Evolutionary conservation across 2,888 invertebrate species (phyloP).

Genomic region (Cephus runcator): DNA sequence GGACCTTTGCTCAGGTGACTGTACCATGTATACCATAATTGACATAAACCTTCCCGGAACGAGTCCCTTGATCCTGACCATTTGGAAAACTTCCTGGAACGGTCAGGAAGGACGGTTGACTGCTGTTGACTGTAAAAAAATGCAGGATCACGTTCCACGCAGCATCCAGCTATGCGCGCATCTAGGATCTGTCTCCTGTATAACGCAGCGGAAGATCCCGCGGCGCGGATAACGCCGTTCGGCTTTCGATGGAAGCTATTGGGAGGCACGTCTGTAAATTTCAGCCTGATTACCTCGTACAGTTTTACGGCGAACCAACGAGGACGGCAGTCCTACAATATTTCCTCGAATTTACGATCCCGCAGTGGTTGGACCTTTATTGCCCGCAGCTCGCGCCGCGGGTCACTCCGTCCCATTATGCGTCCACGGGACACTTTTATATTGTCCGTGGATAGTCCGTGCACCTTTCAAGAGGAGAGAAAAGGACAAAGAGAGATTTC

Average conservation of each 20-base stretch:
- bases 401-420: constrained; percentile 1
- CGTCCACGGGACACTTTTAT: constrained; percentile 5
- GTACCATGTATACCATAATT: neutral
- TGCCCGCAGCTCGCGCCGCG: constrained; percentile 33
- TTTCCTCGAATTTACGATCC: constrained; percentile 56
- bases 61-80: neutral
- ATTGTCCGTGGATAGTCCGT: constrained; percentile 7
- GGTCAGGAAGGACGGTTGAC: neutral
- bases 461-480: neutral
- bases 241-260: neutral
- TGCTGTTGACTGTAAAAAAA: neutral
- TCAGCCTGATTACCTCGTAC: constrained; percentile 46
- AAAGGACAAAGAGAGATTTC: neutral
- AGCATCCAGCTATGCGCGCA: neutral
- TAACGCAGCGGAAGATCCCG: neutral
- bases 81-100: neutral
- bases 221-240: neutral
- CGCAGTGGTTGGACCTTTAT: constrained; percentile 53
- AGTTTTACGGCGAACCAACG: constrained; percentile 38
- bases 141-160: neutral
- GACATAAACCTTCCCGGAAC: neutral
- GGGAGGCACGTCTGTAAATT: constrained; percentile 52
- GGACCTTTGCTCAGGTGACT: neutral
- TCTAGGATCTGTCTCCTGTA: neutral
- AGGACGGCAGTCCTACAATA: constrained; percentile 43